Evolutionary conservation across 2,888 invertebrate species (phyloP).

Genomic region (Xestia rhomboidea): DNA sequence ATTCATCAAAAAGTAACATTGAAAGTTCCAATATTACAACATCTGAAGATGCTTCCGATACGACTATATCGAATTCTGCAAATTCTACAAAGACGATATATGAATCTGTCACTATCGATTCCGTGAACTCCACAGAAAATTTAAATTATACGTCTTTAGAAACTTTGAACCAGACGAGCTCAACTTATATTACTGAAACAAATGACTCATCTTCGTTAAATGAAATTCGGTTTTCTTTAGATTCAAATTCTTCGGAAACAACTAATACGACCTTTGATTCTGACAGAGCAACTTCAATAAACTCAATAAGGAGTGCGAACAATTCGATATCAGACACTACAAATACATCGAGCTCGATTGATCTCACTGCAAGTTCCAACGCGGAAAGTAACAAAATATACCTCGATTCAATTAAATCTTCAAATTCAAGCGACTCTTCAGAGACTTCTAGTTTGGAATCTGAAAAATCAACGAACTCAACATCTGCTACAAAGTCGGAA

Average conservation of each 20-base stretch:
- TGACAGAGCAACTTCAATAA: slow-evolving; percentile 12
- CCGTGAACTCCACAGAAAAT: slow-evolving; percentile 25
- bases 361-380: slow-evolving; percentile 8
- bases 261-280: slow-evolving; percentile 25
- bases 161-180: slow-evolving; percentile 24
- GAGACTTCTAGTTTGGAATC: slow-evolving; percentile 23
- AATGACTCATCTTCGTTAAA: not conserved
- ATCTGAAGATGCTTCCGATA: slow-evolving; percentile 24
- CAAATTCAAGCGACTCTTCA: slow-evolving; percentile 32
- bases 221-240: slow-evolving; percentile 14
- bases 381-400: not conserved
- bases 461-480: slow-evolving; percentile 18
- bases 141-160: slow-evolving; percentile 19
- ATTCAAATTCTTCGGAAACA: slow-evolving; percentile 22
- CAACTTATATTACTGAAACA: slow-evolving; percentile 7
- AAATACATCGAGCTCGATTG: slow-evolving; percentile 29
- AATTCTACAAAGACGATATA: slow-evolving; percentile 21
- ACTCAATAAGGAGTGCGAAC: not conserved
- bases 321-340: slow-evolving; percentile 26
- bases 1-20: slow-evolving; percentile 16
- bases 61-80: not conserved
- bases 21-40: slow-evolving; percentile 20
- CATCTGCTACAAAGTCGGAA: not conserved
- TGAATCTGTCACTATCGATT: slow-evolving; percentile 22
- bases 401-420: slow-evolving; percentile 1